Evolutionary conservation across 1,140 invertebrate species (phyloP).

Genomic region (Drosophila setifemur): DNA sequence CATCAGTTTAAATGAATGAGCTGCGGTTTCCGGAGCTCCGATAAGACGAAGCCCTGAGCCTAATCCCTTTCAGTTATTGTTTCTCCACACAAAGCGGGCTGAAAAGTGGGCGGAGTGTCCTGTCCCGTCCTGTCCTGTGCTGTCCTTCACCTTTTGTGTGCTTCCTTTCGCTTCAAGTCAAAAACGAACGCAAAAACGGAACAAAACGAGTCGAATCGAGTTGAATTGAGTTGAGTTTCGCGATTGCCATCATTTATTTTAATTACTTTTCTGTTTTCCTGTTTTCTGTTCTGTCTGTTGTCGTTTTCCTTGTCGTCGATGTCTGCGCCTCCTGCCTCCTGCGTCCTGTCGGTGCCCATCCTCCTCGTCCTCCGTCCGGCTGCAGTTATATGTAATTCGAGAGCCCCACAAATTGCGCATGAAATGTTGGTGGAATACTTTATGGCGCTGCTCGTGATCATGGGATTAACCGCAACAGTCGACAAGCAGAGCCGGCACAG

Average conservation of each 20-base stretch:
- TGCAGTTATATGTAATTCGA: conserved; percentile 73
- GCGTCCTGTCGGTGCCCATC: not conserved
- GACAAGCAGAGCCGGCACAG: conserved; percentile 66
- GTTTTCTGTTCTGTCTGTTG: conserved; percentile 33
- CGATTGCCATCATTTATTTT: conserved; percentile 78
- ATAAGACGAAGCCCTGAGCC: conserved; percentile 61
- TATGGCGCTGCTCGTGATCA: conserved; percentile 81
- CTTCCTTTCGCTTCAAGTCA: not conserved
- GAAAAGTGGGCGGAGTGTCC: not conserved
- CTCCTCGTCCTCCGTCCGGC: conserved; percentile 21
- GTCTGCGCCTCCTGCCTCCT: not conserved
- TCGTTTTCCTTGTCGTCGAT: conserved; percentile 2
- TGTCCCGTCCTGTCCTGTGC: not conserved
- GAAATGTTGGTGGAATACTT: conserved; percentile 82
- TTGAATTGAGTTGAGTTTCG: conserved; percentile 29
- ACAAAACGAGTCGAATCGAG: not conserved
- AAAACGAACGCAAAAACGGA: too few relatives aligned
- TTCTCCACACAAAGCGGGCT: conserved; percentile 11
- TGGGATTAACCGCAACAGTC: conserved; percentile 81
- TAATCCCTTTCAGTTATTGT: conserved; percentile 64
- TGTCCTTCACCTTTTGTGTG: not conserved
- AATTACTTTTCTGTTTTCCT: conserved; percentile 70
- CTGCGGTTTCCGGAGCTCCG: conserved; percentile 54
- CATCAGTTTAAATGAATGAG: conserved; percentile 76
- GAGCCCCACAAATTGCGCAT: conserved; percentile 79